Conservation (phyloP, 1,140 invertebrate genomes). For the Cydia splendana region DNA sequence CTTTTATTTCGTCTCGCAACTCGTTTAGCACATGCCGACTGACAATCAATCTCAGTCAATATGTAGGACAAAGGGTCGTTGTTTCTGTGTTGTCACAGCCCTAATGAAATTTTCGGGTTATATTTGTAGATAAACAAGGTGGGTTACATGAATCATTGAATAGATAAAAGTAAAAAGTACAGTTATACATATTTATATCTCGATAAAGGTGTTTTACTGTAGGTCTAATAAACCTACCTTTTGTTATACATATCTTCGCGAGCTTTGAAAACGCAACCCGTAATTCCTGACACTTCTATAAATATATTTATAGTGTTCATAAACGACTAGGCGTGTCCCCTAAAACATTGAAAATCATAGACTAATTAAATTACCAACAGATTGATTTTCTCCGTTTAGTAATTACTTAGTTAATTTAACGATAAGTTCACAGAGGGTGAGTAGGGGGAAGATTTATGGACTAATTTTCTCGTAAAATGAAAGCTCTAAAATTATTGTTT, state of each 20-base stretch:
- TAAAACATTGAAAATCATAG: constrained; percentile 51
- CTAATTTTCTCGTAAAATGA: constrained; percentile 48
- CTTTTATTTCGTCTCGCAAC: constrained; percentile 71
- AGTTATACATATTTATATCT: too few species aligned
- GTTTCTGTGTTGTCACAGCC: constrained; percentile 56
- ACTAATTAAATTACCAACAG: constrained; percentile 66
- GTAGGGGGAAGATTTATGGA: constrained; percentile 55
- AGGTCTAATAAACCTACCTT: too few species aligned
- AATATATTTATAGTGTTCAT: neutral
- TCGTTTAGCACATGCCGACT: constrained; percentile 72
- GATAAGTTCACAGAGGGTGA: constrained; percentile 59
- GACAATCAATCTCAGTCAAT: constrained; percentile 77
- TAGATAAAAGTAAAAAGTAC: constrained; percentile 40
- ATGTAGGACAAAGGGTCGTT: constrained; percentile 69
- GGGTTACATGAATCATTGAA: constrained; percentile 14
- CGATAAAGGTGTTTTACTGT: too few species aligned
- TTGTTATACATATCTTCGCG: too few species aligned
- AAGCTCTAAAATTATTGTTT: constrained; percentile 15
- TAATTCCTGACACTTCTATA: too few species aligned
- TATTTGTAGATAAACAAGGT: constrained; percentile 36
- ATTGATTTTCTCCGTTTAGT: constrained; percentile 60
- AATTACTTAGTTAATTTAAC: constrained; percentile 69
- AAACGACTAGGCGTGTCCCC: constrained; percentile 37
- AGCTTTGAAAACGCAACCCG: too few species aligned
- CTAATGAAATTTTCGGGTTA: constrained; percentile 68